Base-by-base conservation (phyloP, 2,113 vertebrate genomes). In the Pristiophorus japonicus region DNA sequence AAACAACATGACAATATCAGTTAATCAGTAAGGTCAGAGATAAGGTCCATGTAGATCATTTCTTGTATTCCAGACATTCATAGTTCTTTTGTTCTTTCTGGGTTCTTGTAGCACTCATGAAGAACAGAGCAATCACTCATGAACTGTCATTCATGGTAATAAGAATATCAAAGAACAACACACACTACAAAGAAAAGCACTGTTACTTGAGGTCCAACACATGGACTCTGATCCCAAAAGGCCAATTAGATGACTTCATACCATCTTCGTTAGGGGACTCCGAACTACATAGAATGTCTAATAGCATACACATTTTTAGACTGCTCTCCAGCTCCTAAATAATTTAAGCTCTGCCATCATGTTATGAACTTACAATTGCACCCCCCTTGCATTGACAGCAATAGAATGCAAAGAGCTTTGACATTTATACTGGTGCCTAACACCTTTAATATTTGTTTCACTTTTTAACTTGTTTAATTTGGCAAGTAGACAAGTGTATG, bases 101-200 rank as follows among this genome's bases (percentile, higher is more conserved):
- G 27, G 4, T 59, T 27, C 47, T 34, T 90, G 51, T 30, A 59
- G 30, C 20, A 59, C 87, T 90, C 10, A 16, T 51, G 27, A 90
- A 62, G 87, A 90, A 47, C 81, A 85, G 81, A 47, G 51, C 47
- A 47, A 90, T 59, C 34, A 34, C 87, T 90, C 27, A 1, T 90
- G 51, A 62, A 59, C 51, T 62, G 27, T 27, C 14, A 59, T 51
- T 51, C 47, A 34, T 90, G 55, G 51, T 55, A 59, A 59, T 90
- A 90, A 90, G 30, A n/a, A 59, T 51, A 59, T 90, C 87, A 59
- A 90, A 90, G 87, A n/a, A 34, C 87, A 90, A 51, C 59, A 59
- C 55, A 59, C 1, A 27, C 55, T 34, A 59, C 87, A 90, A 90
- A 90, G 45, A 59, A 51, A 90, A 34, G 10, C 27, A 11, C 7